These are phyloP conservation scores for Hafferia zeledoni DNA, from an alignment of 2,797 vertebrate species.

Conservation along the genomic window DNA sequence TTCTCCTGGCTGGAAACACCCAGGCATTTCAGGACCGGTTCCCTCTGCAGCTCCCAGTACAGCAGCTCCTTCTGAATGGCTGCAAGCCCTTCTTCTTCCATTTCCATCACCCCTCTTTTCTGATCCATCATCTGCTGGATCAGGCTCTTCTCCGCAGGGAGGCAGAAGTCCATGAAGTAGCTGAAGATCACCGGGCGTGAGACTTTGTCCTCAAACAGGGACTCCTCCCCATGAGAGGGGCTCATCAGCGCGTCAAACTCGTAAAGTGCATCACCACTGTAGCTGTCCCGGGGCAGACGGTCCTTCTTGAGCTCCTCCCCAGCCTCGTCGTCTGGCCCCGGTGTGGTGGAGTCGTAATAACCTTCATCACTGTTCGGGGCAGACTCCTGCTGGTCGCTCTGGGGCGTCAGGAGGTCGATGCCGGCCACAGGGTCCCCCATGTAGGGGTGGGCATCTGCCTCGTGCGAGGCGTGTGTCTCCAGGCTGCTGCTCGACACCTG, in stretches of 20 bases:
- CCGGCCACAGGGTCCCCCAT: conserved; percentile 69
- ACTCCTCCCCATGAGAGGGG: conserved; percentile 84
- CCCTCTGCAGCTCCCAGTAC: conserved; percentile 81
- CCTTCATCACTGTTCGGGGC: conserved; percentile 96
- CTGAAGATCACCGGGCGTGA: conserved; percentile 75
- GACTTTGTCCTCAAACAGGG: conserved; percentile 78
- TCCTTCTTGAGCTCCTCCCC: conserved; percentile 84
- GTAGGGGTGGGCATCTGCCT: conserved; percentile 72
- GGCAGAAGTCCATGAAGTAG: conserved; percentile 79
- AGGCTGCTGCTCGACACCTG: conserved; percentile 67
- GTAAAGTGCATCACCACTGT: conserved; percentile 96
- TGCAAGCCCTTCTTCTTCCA: conserved; percentile 83
- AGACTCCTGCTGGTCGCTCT: conserved; percentile 94
- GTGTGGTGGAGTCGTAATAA: conserved; percentile 93
- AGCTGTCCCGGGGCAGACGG: conserved; percentile 92
- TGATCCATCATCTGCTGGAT: conserved; percentile 74
- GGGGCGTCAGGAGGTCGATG: conserved; percentile 88
- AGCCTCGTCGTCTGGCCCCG: conserved; percentile 89
- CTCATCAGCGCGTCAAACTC: conserved; percentile 92
- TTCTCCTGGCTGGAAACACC: conserved; percentile 53
- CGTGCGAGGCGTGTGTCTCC: conserved; percentile 65
- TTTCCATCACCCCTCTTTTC: conserved; percentile 82
- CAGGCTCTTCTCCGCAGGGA: conserved; percentile 65
- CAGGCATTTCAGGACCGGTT: conserved; percentile 71
- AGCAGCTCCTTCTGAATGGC: conserved; percentile 85